Evolutionary conservation across 2,113 vertebrate genomes (phyloP).

Genomic region (Lathamus discolor): DNA sequence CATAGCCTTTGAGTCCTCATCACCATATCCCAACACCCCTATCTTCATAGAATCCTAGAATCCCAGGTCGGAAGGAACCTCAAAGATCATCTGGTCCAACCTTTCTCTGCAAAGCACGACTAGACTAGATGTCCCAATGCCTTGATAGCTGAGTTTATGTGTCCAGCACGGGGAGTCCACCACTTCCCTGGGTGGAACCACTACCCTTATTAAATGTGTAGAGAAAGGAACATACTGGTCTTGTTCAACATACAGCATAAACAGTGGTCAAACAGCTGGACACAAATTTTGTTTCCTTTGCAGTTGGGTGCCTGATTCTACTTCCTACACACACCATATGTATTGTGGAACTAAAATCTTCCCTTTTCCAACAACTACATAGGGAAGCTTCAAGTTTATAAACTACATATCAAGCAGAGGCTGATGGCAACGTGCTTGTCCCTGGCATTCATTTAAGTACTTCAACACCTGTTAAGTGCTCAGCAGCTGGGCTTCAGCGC

Average conservation of each 20-base stretch:
- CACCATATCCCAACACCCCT: background rate
- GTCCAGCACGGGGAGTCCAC: background rate
- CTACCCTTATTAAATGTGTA: background rate
- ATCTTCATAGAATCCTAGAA: background rate
- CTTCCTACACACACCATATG: background rate
- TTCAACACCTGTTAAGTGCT: background rate
- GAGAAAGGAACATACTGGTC: background rate
- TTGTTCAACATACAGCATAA: background rate
- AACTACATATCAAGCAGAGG: background rate
- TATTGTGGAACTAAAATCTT: background rate
- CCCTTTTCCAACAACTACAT: background rate
- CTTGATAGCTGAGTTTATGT: background rate
- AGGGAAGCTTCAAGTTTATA: background rate
- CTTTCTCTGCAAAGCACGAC: background rate
- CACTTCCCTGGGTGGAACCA: background rate
- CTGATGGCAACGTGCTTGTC: background rate
- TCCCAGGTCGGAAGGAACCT: background rate
- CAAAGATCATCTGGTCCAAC: background rate
- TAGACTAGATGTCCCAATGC: background rate
- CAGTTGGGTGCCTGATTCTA: background rate
- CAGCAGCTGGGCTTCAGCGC: background rate
- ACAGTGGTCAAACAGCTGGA: background rate
- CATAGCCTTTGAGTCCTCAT: fast-evolving
- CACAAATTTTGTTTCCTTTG: background rate
- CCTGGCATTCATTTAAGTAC: background rate